Evolutionary conservation across 2,113 vertebrate genomes (phyloP).

Genomic region (Phasianus colchicus): DNA sequence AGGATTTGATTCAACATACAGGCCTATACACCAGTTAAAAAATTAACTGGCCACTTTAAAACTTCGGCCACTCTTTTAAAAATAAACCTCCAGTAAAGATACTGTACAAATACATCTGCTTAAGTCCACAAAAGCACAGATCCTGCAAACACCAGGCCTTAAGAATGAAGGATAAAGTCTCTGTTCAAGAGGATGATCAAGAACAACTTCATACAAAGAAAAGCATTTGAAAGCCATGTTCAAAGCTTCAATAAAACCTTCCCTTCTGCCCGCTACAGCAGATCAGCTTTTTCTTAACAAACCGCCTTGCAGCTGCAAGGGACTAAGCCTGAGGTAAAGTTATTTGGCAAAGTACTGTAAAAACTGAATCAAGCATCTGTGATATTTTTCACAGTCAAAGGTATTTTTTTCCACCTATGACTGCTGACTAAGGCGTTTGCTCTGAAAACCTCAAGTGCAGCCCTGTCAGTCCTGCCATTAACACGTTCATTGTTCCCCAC

Average conservation of each 20-base stretch:
- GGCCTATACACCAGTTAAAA: not conserved
- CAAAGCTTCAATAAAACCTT: not conserved
- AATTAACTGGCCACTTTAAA: not conserved
- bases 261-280: not conserved
- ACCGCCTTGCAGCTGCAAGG: not conserved
- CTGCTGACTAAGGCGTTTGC: conserved; percentile 52
- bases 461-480: conserved; percentile 27
- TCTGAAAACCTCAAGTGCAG: conserved; percentile 3
- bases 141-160: not conserved
- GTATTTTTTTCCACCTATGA: conserved; percentile 4
- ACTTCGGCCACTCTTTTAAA: not conserved
- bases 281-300: not conserved
- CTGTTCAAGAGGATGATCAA: not conserved
- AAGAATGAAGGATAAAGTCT: not conserved
- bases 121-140: not conserved
- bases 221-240: not conserved
- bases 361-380: not conserved
- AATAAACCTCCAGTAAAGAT: not conserved
- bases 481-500: conserved; percentile 24
- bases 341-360: not conserved
- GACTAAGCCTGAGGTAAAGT: not conserved
- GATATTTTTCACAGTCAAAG: conserved; percentile 35
- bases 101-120: not conserved
- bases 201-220: not conserved
- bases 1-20: not conserved